Conservation (phyloP, 2,797 vertebrate genomes). For the Pteropus rufus region DNA sequence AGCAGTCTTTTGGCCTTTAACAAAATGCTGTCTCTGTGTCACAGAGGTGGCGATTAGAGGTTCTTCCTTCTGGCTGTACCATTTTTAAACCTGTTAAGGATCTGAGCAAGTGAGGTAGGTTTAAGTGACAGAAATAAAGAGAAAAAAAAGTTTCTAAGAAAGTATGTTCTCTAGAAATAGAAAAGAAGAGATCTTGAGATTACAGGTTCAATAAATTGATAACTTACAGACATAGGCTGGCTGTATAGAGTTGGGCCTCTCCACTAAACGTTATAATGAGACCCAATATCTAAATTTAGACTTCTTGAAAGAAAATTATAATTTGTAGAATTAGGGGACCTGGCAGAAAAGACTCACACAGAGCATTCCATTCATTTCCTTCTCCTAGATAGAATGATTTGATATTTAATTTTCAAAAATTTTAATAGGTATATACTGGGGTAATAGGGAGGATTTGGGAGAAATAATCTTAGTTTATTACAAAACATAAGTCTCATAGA, state of each 20-base stretch:
- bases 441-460: neutral
- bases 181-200: conserved; percentile 15
- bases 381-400: neutral
- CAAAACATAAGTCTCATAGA: conserved; percentile 7
- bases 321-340: neutral
- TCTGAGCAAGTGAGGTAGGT: conserved; percentile 32
- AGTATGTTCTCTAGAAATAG: neutral
- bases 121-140: neutral
- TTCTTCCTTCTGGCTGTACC: neutral
- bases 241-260: neutral
- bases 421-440: neutral
- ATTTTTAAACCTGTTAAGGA: conserved; percentile 61
- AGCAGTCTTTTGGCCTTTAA: neutral
- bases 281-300: neutral
- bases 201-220: neutral
- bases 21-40: conserved; percentile 25
- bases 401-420: conserved; percentile 20
- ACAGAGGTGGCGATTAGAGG: neutral
- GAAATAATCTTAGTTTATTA: conserved; percentile 31
- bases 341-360: neutral
- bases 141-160: neutral
- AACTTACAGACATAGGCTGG: neutral
- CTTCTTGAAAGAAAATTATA: neutral
- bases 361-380: neutral
- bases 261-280: neutral